These are phyloP conservation scores for Lepetodrilus schrolli DNA, from an alignment of 2,888 invertebrate genomes.

Conservation along the genomic window DNA sequence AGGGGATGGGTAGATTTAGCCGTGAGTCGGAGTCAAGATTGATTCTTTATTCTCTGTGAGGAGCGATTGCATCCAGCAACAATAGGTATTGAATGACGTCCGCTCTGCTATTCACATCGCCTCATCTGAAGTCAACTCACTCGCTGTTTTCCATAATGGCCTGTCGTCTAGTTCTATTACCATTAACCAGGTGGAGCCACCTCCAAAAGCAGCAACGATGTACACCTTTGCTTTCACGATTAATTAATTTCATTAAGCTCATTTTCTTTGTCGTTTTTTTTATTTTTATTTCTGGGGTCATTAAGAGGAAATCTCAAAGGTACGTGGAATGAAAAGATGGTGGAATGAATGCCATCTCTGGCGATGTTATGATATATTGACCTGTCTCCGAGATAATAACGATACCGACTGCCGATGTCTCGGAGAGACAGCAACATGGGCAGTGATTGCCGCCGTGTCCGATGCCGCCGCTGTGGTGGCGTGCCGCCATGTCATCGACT, in stretches of 20 bases:
- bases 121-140: not conserved
- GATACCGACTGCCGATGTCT: not conserved
- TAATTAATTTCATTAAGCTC: conserved; percentile 22
- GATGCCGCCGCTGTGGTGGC: conserved; percentile 17
- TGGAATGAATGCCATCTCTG: not conserved
- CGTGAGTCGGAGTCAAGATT: not conserved
- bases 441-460: conserved; percentile 5
- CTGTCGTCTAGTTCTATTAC: conserved; percentile 1
- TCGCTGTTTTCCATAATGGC: not conserved
- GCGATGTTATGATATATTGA: conserved; percentile 12
- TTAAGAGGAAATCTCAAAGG: conserved; percentile 9
- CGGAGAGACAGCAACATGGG: not conserved
- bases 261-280: conserved; percentile 16
- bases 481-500: conserved; percentile 9
- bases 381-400: conserved; percentile 14
- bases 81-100: not conserved
- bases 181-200: conserved; percentile 14
- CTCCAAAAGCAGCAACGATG: not conserved
- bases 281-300: no score
- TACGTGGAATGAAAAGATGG: not conserved
- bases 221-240: conserved; percentile 6
- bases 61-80: conserved; percentile 7
- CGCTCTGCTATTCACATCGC: not conserved
- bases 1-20: not conserved
- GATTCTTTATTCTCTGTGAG: not conserved